phyloP scores from a whole-genome alignment of 2,888 invertebrate genomes.

The Chrysodeixis includens region DNA sequence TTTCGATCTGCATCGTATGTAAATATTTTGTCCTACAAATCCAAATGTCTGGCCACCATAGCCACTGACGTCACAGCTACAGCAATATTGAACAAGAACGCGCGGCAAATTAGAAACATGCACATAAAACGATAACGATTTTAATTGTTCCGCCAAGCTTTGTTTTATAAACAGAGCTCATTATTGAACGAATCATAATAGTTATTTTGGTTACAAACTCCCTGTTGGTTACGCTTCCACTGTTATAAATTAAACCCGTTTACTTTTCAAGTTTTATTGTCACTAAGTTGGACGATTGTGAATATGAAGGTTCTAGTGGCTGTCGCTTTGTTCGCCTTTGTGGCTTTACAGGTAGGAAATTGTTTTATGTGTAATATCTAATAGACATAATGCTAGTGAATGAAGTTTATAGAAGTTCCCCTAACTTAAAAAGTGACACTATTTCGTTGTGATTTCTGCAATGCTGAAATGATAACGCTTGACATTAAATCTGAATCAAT shows the following conservation, averaged over 20 bases:
- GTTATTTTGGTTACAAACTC: slow-evolving; percentile 69
- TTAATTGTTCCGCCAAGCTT: slow-evolving; percentile 69
- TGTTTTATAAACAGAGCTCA: slow-evolving; percentile 78
- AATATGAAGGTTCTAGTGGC: slow-evolving; percentile 77
- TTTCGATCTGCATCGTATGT: not conserved
- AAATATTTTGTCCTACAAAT: not conserved
- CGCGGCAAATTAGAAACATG: slow-evolving; percentile 65
- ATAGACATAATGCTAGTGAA: not conserved
- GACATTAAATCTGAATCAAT: not conserved
- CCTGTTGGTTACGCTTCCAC: slow-evolving; percentile 41
- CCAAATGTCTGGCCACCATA: slow-evolving; percentile 28
- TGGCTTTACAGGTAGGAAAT: slow-evolving; percentile 77
- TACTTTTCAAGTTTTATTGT: slow-evolving; percentile 59
- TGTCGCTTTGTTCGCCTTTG: slow-evolving; percentile 75
- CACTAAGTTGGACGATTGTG: slow-evolving; percentile 45
- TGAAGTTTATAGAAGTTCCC: not conserved
- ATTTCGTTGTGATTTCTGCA: not conserved
- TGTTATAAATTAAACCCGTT: slow-evolving; percentile 75
- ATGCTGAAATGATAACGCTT: not conserved
- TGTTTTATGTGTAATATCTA: not conserved
- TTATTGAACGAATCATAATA: slow-evolving; percentile 66
- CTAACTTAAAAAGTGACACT: not conserved
- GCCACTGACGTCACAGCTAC: slow-evolving; percentile 42
- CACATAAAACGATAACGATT: slow-evolving; percentile 70
- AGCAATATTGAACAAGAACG: slow-evolving; percentile 54